Base-by-base conservation (phyloP, 2,113 vertebrate genomes). In the Phocoena phocoena region DNA sequence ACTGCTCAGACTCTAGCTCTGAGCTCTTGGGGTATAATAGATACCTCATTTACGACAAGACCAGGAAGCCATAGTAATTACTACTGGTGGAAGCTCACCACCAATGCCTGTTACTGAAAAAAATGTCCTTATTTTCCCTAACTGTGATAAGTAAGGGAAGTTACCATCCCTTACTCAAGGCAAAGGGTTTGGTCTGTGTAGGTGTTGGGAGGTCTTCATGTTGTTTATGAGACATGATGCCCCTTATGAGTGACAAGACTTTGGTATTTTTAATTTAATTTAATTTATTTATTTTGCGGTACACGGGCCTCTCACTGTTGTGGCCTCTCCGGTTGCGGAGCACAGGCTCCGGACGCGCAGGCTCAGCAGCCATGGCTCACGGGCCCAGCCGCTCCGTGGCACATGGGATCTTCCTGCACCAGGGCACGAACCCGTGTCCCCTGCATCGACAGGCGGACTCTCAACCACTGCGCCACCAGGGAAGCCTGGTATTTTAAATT, bases 1-100 rank as follows among this genome's bases (percentile, higher is more conserved):
- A 17, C 4, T 2, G 86, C 98, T 98, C 93, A 76, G 96, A 94
- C 95, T 93, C 70, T n/a, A 38, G 90, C 91, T 95, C 95, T 70
- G 38, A 97, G 91, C 71, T 92, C 1, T 98, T 55, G 41, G 74
- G 74, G 65, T 65, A 71, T 88, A 87, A 92, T 50, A 88, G 92
- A 91, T 87, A 77, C 21, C 68, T 96, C 95, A 71, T 25, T 93
- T 90, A 90, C 63, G 63, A 62, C 63, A 80, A 95, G 93, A 70
- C n/a, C 41, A 70, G 85, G 68, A 71, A 70, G 47, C 41, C n/a
- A 5, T n/a, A 50, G 53, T 4, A 18, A 88, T 63, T 41, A 68
- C 65, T 71, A 23, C 55, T 58, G 50, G 86, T 11, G 86, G 94
- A 93, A 96, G 23, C 26, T 85, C 58, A 55, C 80, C 63, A 92